phyloP scores from a whole-genome alignment of 2,797 vertebrate species.

The Sebastes baramenuke region DNA sequence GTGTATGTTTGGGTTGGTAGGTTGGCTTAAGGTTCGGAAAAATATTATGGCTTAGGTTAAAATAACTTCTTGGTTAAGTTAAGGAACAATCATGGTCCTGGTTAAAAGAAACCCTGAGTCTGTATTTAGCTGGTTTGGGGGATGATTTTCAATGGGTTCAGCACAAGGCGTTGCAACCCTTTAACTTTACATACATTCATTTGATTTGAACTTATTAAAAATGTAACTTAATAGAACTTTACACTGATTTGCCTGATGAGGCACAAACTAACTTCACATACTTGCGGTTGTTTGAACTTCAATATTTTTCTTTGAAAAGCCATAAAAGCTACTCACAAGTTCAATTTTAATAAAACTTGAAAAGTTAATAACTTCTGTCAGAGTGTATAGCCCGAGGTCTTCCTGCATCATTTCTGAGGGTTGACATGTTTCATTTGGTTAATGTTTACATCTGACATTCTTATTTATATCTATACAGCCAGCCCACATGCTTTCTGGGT shows the following conservation, averaged over 20 bases:
- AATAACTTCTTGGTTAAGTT: neutral
- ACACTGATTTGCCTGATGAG: neutral
- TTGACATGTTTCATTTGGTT: conserved; percentile 10
- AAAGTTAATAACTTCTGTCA: conserved; percentile 1
- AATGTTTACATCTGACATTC: conserved; percentile 27
- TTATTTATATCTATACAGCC: neutral
- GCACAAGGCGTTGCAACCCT: neutral
- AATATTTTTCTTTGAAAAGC: neutral
- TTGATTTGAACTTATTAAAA: neutral
- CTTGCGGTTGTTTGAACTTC: neutral
- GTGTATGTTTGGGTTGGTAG: neutral
- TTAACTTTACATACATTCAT: too few species aligned
- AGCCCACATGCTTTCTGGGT: neutral
- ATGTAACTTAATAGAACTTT: neutral
- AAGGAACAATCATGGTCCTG: neutral
- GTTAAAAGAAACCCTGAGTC: too few species aligned
- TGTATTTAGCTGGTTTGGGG: neutral
- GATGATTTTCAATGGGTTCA: neutral
- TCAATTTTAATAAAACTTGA: conserved; percentile 7
- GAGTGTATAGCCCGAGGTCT: neutral
- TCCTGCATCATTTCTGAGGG: neutral
- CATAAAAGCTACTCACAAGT: neutral
- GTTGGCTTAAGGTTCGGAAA: neutral
- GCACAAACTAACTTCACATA: neutral
- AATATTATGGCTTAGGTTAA: neutral